phyloP scores from a whole-genome alignment of 2,797 vertebrate species.

The Melopsittacus undulatus region DNA sequence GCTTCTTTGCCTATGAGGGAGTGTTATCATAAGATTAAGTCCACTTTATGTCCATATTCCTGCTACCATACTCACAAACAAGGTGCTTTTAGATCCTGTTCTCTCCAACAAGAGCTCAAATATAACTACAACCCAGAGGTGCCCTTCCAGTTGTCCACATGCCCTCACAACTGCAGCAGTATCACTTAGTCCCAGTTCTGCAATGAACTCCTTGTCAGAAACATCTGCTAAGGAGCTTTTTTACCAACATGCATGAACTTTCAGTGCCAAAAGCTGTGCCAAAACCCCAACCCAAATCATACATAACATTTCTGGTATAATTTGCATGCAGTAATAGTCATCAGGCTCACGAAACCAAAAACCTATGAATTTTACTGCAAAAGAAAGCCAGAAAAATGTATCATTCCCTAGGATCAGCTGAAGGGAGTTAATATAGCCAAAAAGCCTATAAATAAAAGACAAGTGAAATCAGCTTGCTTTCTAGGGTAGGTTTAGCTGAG shows the following conservation, averaged over 20 bases:
- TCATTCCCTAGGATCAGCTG: background rate
- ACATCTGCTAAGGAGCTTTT: background rate
- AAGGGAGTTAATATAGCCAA: background rate
- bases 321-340: background rate
- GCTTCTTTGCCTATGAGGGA: slow-evolving; percentile 78
- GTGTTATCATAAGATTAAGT: slow-evolving; percentile 84
- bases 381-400: background rate
- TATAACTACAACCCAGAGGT: accelerated
- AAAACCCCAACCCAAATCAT: background rate
- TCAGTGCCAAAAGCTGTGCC: background rate
- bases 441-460: background rate
- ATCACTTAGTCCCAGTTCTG: accelerated
- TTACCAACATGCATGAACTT: accelerated
- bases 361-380: background rate
- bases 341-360: accelerated
- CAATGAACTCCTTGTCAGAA: background rate
- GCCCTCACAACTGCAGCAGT: background rate
- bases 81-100: background rate
- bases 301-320: accelerated
- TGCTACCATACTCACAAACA: accelerated
- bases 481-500: background rate
- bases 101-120: background rate
- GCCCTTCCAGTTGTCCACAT: accelerated
- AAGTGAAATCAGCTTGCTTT: background rate
- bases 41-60: slow-evolving; percentile 72